A percentile compares a stretch with the other conserved stretches of the same genome.
phyloP scores from a whole-genome alignment of 2,113 vertebrate species.

The Dasypus novemcinctus region DNA sequence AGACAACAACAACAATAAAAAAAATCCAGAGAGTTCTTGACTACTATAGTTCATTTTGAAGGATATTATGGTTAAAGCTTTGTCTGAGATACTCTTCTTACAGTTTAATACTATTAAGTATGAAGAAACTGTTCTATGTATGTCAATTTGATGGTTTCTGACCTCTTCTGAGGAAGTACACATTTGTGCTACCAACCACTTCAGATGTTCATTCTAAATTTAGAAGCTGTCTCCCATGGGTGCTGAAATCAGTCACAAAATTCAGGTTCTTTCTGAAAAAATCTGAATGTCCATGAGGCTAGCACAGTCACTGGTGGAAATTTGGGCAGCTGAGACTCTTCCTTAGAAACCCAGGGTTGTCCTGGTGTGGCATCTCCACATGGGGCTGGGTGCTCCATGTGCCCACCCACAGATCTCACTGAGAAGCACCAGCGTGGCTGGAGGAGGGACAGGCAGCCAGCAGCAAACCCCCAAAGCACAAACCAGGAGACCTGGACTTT shows the following conservation, averaged over 20 bases:
- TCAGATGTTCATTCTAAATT: slow-evolving; percentile 30
- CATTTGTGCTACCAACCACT: slow-evolving; percentile 57
- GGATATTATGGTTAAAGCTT: neutral
- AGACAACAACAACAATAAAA: too few relatives aligned
- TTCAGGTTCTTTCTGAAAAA: slow-evolving; percentile 11
- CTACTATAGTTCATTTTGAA: neutral
- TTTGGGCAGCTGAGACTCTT: neutral
- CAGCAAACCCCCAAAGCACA: neutral
- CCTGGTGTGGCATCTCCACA: neutral
- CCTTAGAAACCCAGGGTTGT: neutral
- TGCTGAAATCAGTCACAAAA: slow-evolving; percentile 40
- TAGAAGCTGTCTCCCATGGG: slow-evolving; percentile 17
- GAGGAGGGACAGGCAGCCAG: neutral
- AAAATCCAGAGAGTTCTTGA: neutral
- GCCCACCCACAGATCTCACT: fast-evolving
- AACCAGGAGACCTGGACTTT: neutral
- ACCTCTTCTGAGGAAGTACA: slow-evolving; percentile 30
- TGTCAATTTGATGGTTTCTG: slow-evolving; percentile 35
- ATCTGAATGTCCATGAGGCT: neutral
- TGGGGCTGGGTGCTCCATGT: neutral
- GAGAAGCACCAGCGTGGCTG: neutral
- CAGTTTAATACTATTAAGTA: neutral
- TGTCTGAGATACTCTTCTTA: slow-evolving; percentile 13
- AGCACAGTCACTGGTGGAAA: neutral
- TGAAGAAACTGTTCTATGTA: slow-evolving; percentile 32